Percentiles rank a stretch among this genome's conserved stretches.
These are phyloP conservation scores for Macrobrachium nipponense DNA, from an alignment of 1,140 invertebrate genomes.

Conservation along the genomic window DNA sequence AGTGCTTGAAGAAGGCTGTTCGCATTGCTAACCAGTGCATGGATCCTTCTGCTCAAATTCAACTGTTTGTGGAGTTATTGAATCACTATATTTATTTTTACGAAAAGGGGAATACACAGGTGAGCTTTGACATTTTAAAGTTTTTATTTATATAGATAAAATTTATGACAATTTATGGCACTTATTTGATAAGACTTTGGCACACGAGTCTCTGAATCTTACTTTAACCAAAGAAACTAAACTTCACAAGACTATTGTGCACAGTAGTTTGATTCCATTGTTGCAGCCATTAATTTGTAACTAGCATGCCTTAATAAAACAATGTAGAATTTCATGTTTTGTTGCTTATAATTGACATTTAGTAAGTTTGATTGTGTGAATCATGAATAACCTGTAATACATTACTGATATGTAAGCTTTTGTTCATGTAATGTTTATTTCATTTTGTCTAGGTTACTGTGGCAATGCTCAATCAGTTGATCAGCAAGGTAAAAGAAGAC, in stretches of 20 bases:
- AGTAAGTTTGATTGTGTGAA: neutral
- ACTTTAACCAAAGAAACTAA: no score
- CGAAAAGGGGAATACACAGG: slow-evolving; percentile 89
- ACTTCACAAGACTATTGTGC: no score
- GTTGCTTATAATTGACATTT: no score
- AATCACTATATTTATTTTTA: slow-evolving; percentile 96
- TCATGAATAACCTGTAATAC: neutral
- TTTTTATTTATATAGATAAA: slow-evolving; percentile 8
- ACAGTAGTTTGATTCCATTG: no score
- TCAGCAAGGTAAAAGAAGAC: slow-evolving; percentile 92
- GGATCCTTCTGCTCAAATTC: slow-evolving; percentile 96
- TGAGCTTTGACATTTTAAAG: slow-evolving; percentile 68
- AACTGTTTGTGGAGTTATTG: slow-evolving; percentile 93
- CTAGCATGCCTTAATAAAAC: no score
- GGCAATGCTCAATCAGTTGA: slow-evolving; percentile 85
- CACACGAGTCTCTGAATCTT: no score
- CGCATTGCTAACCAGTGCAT: slow-evolving; percentile 97
- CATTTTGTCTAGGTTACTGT: slow-evolving; percentile 74
- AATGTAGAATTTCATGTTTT: no score
- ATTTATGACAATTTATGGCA: neutral
- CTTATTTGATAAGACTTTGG: neutral
- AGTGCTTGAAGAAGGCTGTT: slow-evolving; percentile 95
- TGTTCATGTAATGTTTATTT: slow-evolving; percentile 61
- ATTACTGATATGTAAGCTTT: slow-evolving; percentile 5
- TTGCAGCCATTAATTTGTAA: no score